Base-by-base conservation (phyloP, 1,140 invertebrate species). In the Ceratitis capitata region DNA sequence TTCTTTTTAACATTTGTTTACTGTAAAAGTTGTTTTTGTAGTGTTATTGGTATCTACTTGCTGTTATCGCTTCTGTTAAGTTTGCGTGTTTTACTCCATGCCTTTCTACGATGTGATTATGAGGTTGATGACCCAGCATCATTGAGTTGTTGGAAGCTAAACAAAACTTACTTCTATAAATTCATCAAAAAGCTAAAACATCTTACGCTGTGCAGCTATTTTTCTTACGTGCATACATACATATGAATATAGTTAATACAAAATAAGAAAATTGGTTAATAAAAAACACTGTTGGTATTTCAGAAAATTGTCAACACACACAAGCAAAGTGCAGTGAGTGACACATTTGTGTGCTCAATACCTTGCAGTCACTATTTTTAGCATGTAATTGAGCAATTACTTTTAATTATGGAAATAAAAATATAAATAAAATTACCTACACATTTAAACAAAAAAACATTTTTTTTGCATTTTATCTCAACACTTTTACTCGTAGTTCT, bases 351-450 rank as follows among this genome's bases (percentile, higher is more conserved):
- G 45, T 78, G 16, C 39, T 69, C 32, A 19, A 12, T 45, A 78
- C 19, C 3, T 23, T 19, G 12, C 19, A 6, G 39, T n/a, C 32
- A 45, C 42, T 23, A 78, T 45, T 78, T 78, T 78, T 45, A n/a
- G 69, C 26, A 26, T 78, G 39, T 78, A 78, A 78, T 78, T 78
- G 69, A 45, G 69, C 69, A 45, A 78, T 78, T 78, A 45, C 2
- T 47, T 45, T 78, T 78, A 45, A 78, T 78, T 78, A 78, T 78
- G 39, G 26, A 78, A 78, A 78, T n/a, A 47, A 47, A 47, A 64
- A 32, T 61, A 1, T n/a, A 78, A 61, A 26, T 61, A 5, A 78
- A 19, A 45, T 26, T 61, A 26, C 9, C 56, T 7, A 4, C 26
- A 29, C 23, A n/a, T n/a, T 61, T 61, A 35, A 23, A 2, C 2